phyloP scores from a whole-genome alignment of 2,888 invertebrate species.

The Leptogaster cylindrica region DNA sequence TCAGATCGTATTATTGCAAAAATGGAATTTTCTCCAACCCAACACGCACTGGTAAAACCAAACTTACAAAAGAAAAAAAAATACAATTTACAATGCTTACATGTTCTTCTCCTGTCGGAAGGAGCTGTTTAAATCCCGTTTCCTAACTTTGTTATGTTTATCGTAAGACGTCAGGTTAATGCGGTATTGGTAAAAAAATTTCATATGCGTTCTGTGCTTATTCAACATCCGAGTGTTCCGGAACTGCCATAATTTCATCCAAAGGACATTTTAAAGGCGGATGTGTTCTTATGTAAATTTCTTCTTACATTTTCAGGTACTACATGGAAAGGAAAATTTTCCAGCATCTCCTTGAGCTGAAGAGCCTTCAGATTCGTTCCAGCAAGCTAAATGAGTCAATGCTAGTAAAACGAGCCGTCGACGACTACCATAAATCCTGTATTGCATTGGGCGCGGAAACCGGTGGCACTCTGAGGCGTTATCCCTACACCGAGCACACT shows the following conservation, averaged over 20 bases:
- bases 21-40: conserved; percentile 9
- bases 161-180: neutral
- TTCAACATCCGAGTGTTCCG: too few species aligned
- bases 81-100: neutral
- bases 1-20: conserved; percentile 21
- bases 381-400: conserved; percentile 87
- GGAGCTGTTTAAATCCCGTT: conserved; percentile 11
- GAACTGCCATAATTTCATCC: too few species aligned
- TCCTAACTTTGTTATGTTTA: neutral
- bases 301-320: conserved; percentile 69
- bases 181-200: neutral
- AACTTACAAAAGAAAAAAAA: conserved; percentile 22
- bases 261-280: neutral
- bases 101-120: conserved; percentile 2
- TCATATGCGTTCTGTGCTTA: too few species aligned
- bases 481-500: conserved; percentile 71
- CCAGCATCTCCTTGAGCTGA: conserved; percentile 89
- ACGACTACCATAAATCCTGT: conserved; percentile 80
- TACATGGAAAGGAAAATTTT: conserved; percentile 91
- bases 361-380: conserved; percentile 88
- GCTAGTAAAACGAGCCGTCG: conserved; percentile 85
- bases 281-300: neutral
- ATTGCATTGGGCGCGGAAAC: conserved; percentile 67
- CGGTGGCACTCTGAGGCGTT: conserved; percentile 65
- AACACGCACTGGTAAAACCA: neutral